phyloP scores from a whole-genome alignment of 2,113 vertebrate genomes.

The Nyctibius bracteatus region DNA sequence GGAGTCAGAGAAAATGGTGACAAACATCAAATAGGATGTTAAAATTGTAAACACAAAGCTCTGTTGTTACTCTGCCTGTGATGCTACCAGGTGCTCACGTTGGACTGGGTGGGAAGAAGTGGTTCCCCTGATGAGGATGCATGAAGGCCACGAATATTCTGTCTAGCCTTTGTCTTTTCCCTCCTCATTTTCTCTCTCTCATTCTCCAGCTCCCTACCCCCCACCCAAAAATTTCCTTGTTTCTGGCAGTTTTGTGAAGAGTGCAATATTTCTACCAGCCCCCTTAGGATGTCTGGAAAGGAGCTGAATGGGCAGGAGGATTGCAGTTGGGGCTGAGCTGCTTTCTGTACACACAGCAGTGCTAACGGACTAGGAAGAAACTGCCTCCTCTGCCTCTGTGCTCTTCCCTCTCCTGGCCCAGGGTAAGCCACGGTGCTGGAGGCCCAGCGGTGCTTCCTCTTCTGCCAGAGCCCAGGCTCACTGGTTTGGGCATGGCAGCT shows the following conservation, averaged over 20 bases:
- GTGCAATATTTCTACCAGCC: background rate
- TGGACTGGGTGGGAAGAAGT: background rate
- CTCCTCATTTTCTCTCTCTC: background rate
- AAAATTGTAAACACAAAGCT: background rate
- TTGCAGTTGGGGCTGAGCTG: background rate
- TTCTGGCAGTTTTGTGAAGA: background rate
- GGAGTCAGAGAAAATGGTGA: background rate
- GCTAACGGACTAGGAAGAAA: background rate
- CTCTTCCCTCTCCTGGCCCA: background rate
- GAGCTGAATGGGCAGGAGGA: background rate
- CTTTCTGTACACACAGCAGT: background rate
- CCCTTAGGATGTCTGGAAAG: background rate
- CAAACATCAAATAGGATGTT: background rate
- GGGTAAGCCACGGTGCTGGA: background rate
- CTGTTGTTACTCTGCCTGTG: background rate
- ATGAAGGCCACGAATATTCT: background rate
- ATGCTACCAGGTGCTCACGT: background rate
- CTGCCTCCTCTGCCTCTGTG: background rate
- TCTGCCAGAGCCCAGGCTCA: background rate
- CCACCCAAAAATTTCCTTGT: background rate
- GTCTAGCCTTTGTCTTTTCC: background rate
- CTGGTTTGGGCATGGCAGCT: background rate
- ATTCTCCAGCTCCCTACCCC: background rate
- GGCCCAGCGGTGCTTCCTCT: background rate
- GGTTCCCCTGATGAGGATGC: background rate